Evolutionary conservation across 2,888 invertebrate species (phyloP), one percentile per base, ranked within the genome.

Genomic region (Lasioglossum leucozonium): DNA sequence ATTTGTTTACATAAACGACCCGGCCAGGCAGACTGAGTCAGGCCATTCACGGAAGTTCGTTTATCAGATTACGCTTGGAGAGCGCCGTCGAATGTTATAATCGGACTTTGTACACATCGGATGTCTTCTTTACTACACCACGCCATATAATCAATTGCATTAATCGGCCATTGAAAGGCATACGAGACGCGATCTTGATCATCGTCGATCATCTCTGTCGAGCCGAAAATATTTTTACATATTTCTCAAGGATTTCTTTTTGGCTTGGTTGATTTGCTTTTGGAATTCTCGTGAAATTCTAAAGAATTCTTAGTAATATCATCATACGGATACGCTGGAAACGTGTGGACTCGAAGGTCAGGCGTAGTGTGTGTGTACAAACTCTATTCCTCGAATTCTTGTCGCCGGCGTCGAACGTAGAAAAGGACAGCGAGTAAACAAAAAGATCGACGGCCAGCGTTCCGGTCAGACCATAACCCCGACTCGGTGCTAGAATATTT

Each of bases 61-160:
- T 65, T 65, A 67, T 67, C 34, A 67, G 67, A 67, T 65, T 37
- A 67, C 62, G 22, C 10, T 4, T 34, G 10, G 22, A 22, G 37
- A 34, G 37, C 2, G 34, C 1, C 22, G 3, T 18, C 10, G 40
- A 62, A 65, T 34, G 16, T 16, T 47, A 65, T 6, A 47, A 65
- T 4, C 44, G 76, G 47, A 76, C 76, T 76, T 76, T 76, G 76
- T 65, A 65, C 44, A 8, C 18, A 65, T 65, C 62, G 22, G n/a
- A 47, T 34, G 47, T 74, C 40, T 30, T 5, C 11, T 16, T 4
- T 18, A 2, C 4, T 10, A 2, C 10, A 62, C 30, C 40, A 30
- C 5, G 26, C 58, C 55, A n/a, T 10, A 11, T n/a, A 55, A n/a
- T 55, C 55, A n/a, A 11, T n/a, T 55, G n/a, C 55, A 55, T 55